Evolutionary conservation across 2,797 vertebrate genomes (phyloP).

Genomic region (Myripristis murdjan): DNA sequence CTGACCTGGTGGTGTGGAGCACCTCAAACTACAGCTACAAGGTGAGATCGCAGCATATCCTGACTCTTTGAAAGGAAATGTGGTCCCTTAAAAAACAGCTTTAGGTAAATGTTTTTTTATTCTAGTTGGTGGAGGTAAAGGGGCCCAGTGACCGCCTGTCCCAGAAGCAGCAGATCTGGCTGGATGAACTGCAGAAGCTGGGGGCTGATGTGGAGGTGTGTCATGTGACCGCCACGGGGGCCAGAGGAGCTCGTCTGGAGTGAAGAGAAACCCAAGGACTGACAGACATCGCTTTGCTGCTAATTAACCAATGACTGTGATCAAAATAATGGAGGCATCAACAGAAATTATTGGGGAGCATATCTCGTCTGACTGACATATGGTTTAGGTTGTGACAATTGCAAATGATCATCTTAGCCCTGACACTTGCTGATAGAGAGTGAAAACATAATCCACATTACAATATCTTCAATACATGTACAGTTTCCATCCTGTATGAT

Average conservation of each 20-base stretch:
- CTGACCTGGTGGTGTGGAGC: conserved; percentile 96
- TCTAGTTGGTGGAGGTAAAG: conserved; percentile 97
- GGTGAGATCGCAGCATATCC: conserved; percentile 75
- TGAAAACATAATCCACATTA: too few species aligned
- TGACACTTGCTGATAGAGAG: too few species aligned
- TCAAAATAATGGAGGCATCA: conserved; percentile 14
- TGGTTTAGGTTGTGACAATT: background rate
- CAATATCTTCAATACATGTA: background rate
- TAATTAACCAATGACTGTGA: conserved; percentile 10
- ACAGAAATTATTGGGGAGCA: background rate
- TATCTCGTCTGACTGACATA: too few species aligned
- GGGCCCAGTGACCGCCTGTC: conserved; percentile 95
- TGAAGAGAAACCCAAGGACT: conserved; percentile 39
- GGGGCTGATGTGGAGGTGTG: conserved; percentile 96
- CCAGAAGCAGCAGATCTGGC: conserved; percentile 95
- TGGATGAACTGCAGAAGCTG: conserved; percentile 91
- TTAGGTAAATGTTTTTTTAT: conserved; percentile 33
- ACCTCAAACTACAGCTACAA: conserved; percentile 84
- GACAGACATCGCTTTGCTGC: conserved; percentile 33
- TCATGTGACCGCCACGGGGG: conserved; percentile 90
- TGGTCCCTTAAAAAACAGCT: background rate
- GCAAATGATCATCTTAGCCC: background rate
- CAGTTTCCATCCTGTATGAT: background rate
- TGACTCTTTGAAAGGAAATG: background rate
- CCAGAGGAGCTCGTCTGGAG: conserved; percentile 84